Conservation (phyloP, 2,797 vertebrate species). For the Simalia tracyae region DNA sequence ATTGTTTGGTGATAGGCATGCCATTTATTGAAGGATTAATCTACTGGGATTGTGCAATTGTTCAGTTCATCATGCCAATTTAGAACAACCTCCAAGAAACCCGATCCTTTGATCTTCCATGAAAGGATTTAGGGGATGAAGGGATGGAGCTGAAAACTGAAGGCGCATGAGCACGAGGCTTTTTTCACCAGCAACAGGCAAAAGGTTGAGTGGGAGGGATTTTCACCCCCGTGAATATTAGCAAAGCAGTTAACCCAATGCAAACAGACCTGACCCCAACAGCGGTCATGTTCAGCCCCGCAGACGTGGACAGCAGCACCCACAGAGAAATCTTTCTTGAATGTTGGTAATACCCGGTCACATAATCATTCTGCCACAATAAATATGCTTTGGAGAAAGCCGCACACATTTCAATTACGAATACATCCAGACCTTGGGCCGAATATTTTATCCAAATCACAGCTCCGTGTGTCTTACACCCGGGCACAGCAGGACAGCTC, state of each 20-base stretch:
- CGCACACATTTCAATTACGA: not conserved
- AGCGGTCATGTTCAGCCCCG: not conserved
- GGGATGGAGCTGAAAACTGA: not conserved
- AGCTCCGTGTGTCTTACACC: not conserved
- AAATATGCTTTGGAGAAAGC: not conserved
- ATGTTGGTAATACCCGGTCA: not conserved
- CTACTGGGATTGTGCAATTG: not conserved
- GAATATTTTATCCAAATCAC: not conserved
- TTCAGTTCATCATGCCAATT: not conserved
- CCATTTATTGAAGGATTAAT: not conserved
- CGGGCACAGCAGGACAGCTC: not conserved
- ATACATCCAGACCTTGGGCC: not conserved
- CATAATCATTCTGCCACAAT: not conserved
- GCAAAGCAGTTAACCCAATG: not conserved
- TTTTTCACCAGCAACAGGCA: not conserved
- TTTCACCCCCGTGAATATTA: not conserved
- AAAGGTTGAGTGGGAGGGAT: not conserved
- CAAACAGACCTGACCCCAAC: not conserved
- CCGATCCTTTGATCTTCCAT: not conserved
- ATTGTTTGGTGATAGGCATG: not conserved
- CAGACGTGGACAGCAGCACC: too few relatives aligned
- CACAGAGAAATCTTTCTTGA: not conserved
- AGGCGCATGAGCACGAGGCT: not conserved
- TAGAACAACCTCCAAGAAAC: not conserved
- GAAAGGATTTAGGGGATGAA: not conserved